A percentile compares a stretch with the other conserved stretches of the same genome.
Evolutionary conservation across 2,113 vertebrate genomes (phyloP).

Genomic region (Sinocyclocheilus anshuiensis): DNA sequence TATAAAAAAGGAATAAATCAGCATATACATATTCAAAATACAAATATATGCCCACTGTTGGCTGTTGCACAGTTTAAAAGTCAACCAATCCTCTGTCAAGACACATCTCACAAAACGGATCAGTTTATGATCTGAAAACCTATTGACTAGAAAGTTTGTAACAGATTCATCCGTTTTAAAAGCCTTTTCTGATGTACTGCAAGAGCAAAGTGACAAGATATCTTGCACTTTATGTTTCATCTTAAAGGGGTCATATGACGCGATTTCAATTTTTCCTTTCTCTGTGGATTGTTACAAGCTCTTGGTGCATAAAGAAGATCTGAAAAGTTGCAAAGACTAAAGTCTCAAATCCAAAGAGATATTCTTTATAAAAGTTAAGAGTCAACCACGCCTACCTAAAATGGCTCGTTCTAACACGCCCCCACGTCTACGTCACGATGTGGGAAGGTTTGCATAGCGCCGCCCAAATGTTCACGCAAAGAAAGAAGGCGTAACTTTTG

Average conservation of each 20-base stretch:
- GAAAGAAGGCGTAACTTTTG: too few relatives aligned
- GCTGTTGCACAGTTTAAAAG: not conserved
- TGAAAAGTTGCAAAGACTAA: too few relatives aligned
- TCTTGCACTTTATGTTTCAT: not conserved
- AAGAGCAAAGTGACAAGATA: not conserved
- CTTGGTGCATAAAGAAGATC: too few relatives aligned
- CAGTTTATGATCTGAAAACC: not conserved
- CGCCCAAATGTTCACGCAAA: too few relatives aligned
- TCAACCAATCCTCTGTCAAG: not conserved
- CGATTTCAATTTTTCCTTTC: too few relatives aligned
- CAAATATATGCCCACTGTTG: not conserved
- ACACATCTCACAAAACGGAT: not conserved
- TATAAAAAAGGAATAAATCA: not conserved
- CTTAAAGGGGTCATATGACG: not conserved
- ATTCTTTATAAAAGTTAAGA: too few relatives aligned
- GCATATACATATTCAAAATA: not conserved
- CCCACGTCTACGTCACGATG: too few relatives aligned
- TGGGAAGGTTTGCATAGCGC: too few relatives aligned
- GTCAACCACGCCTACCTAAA: too few relatives aligned
- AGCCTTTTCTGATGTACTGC: not conserved
- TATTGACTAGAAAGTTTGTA: not conserved
- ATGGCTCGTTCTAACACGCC: too few relatives aligned
- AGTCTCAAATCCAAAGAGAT: too few relatives aligned
- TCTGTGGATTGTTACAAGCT: too few relatives aligned
- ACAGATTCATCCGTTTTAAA: not conserved